These are phyloP conservation scores for Watsonalla binaria DNA, from an alignment of 2,888 invertebrate genomes.

Conservation along the genomic window DNA sequence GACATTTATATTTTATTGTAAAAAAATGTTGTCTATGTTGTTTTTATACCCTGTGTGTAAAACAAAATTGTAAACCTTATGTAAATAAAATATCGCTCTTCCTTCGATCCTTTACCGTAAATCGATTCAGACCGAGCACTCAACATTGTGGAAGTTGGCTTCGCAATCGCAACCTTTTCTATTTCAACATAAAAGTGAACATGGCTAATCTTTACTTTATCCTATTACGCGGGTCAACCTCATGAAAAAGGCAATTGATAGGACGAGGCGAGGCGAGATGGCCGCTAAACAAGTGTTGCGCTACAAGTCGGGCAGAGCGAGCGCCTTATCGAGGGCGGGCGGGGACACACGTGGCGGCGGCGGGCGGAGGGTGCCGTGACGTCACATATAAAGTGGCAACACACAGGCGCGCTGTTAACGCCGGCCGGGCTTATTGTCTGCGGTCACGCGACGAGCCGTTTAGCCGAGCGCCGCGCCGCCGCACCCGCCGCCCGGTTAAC, in stretches of 20 bases:
- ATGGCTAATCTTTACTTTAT: conserved; percentile 72
- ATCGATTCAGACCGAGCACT: not conserved
- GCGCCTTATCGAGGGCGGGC: conserved; percentile 38
- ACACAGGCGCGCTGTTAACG: conserved; percentile 78
- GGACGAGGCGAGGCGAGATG: conserved; percentile 34
- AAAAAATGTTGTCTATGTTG: too few species aligned
- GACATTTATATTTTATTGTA: too few species aligned
- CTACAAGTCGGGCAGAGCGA: conserved; percentile 59
- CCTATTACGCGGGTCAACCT: conserved; percentile 67
- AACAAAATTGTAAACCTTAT: not conserved
- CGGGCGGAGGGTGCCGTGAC: conserved; percentile 40
- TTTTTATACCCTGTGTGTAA: too few species aligned
- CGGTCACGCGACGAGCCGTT: conserved; percentile 79
- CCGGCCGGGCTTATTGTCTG: conserved; percentile 78
- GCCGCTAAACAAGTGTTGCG: conserved; percentile 53
- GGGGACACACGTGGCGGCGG: conserved; percentile 21
- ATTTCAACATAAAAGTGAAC: conserved; percentile 59
- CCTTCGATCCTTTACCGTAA: too few species aligned
- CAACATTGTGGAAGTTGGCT: not conserved
- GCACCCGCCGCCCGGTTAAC: conserved; percentile 73
- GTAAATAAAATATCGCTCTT: not conserved
- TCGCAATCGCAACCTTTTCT: conserved; percentile 42
- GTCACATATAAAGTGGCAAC: conserved; percentile 77
- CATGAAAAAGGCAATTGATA: conserved; percentile 72
- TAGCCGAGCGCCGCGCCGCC: conserved; percentile 72